Base-by-base conservation (phyloP, 2,888 invertebrate species). In the Cryptus armator region DNA sequence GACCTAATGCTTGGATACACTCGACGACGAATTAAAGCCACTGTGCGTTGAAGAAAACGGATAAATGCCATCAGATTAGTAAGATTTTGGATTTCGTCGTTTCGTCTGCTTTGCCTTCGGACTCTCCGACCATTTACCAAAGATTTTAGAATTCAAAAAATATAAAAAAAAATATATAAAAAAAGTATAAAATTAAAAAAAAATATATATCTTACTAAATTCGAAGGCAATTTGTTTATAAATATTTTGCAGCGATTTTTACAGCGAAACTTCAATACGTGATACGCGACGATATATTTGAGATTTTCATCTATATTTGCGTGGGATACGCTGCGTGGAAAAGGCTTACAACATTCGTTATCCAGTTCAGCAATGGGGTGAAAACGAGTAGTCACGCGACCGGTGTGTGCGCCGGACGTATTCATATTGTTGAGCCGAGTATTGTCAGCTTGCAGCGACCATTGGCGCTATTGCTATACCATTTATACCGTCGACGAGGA, bases 341-440 rank as follows among this genome's bases (percentile, higher is more conserved):
- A 76, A 37, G 37, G 75, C 66, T 80, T 70, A 84, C 46, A 75
- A 79, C 79, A 80, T 84, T 80, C 71, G 80, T 84, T 80, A 76
- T 75, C 46, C 46, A 66, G 66, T 80, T 72, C 32, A 46, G 67
- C 48, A 71, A 84, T 37, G 37, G 80, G 71, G 56, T 71, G 70
- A 37, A 80, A 83, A 78, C 78, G 78, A 78, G 78, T 68, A 64
- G 16, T 43, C 68, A 48, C 37, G 37, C 10, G 59, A 46, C 64
- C 6, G 32, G 51, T 81, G 51, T 74, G 59, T 59, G 29, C 59
- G 16, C 68, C 77, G 59, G 67, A 62, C 68, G 59, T 72, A 84
- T 77, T 84, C 80, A 37, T 67, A 72, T 77, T 68, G 79, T 76
- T 59, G 64, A 76, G 76, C 37, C 53, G 72, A 77, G 32, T 59